These are phyloP conservation scores for Crossocerus cetratus DNA, from an alignment of 2,888 invertebrate genomes.

Conservation along the genomic window DNA sequence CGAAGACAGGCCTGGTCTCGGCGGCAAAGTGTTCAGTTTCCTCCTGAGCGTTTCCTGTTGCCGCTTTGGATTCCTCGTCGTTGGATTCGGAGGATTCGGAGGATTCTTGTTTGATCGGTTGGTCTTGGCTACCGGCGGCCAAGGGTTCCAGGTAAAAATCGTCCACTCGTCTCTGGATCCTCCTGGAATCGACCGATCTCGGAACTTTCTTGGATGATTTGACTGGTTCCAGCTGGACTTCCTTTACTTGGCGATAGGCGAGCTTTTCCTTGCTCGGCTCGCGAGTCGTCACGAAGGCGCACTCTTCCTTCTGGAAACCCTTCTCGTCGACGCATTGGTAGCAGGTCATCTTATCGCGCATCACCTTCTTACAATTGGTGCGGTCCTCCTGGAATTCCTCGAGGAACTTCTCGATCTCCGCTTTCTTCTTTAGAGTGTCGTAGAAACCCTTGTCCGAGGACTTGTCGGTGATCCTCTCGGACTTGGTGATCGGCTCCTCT, in stretches of 20 bases:
- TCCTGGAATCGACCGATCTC: conserved; percentile 58
- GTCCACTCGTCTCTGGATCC: conserved; percentile 52
- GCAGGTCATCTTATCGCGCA: conserved; percentile 87
- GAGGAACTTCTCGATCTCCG: conserved; percentile 84
- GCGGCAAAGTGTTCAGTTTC: conserved; percentile 77
- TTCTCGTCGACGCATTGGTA: conserved; percentile 84
- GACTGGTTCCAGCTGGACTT: conserved; percentile 61
- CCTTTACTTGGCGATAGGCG: conserved; percentile 83
- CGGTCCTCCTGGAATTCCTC: conserved; percentile 87
- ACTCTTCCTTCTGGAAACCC: conserved; percentile 87
- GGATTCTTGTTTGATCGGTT: conserved; percentile 36
- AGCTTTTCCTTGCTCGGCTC: conserved; percentile 82
- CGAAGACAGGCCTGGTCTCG: conserved; percentile 83
- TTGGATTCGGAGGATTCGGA: conserved; percentile 1
- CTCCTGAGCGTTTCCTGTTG: conserved; percentile 28
- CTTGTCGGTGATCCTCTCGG: background rate
- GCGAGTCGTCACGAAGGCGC: conserved; percentile 86
- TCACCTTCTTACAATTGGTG: conserved; percentile 84
- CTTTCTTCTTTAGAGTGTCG: conserved; percentile 76
- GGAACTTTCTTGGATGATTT: conserved; percentile 33
- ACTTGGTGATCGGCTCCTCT: background rate
- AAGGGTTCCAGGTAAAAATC: conserved; percentile 44
- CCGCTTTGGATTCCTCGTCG: conserved; percentile 50
- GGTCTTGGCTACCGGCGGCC: conserved; percentile 47
- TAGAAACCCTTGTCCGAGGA: conserved; percentile 56